Percentiles rank a stretch among this genome's conserved stretches.
Conservation (phyloP, 2,797 vertebrate species). For the Phylloscopus collybita region DNA sequence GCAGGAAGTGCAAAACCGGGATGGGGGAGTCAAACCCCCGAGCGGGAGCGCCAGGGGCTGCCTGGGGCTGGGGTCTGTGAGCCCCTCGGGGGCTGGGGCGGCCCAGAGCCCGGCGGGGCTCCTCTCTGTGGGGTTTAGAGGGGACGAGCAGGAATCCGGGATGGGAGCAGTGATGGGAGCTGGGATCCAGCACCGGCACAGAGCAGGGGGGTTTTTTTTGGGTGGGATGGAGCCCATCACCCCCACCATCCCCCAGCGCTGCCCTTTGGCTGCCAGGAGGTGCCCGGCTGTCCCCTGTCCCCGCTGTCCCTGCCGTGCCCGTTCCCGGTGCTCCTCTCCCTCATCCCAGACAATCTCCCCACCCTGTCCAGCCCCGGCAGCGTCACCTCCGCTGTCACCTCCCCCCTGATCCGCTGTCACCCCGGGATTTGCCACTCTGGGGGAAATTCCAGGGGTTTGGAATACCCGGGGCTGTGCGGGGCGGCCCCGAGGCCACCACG, state of each 20-base stretch:
- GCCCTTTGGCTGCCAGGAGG: fast-evolving
- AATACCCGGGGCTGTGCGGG: too few species aligned
- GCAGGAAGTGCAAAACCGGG: fast-evolving
- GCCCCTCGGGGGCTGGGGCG: background rate
- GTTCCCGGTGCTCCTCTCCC: background rate
- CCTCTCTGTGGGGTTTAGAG: background rate
- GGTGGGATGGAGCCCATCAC: too few species aligned
- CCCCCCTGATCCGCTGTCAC: background rate
- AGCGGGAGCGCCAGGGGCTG: background rate
- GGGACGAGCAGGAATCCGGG: background rate
- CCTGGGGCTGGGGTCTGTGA: background rate
- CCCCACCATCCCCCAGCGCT: fast-evolving
- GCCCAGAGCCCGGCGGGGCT: background rate
- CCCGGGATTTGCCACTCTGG: background rate
- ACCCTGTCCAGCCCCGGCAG: background rate
- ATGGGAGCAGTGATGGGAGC: background rate
- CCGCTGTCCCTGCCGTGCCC: background rate
- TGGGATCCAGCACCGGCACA: background rate
- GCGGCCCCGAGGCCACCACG: background rate
- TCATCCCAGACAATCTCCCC: background rate
- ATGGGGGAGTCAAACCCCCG: background rate
- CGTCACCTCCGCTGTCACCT: background rate
- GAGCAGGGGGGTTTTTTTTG: background rate
- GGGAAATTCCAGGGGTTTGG: too few species aligned
- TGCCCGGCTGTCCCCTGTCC: background rate